phyloP scores from a whole-genome alignment of 2,113 vertebrate genomes.

The Globicephala melas region DNA sequence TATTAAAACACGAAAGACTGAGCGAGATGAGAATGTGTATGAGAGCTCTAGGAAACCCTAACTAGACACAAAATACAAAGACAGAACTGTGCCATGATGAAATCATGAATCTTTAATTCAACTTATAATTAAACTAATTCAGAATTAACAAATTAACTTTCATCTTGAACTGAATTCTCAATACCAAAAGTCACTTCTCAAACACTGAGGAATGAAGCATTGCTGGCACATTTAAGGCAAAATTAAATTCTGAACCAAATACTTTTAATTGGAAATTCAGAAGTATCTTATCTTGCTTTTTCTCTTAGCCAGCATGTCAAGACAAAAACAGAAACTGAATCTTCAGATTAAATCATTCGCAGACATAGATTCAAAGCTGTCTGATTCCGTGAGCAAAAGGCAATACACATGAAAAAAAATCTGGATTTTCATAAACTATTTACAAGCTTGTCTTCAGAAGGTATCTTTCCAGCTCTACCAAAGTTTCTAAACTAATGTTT shows the following conservation, averaged over 20 bases:
- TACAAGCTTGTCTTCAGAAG: background rate
- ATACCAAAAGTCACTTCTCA: background rate
- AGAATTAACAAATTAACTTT: background rate
- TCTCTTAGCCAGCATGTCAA: background rate
- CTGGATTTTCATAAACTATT: background rate
- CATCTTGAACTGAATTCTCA: background rate
- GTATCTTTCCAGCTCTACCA: background rate
- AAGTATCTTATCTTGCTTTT: background rate
- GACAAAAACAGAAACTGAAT: conserved; percentile 15
- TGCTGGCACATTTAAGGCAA: background rate
- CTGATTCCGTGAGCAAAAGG: background rate
- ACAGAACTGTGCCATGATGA: background rate
- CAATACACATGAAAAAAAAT: background rate
- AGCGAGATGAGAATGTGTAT: background rate
- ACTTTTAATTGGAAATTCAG: background rate
- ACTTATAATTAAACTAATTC: background rate
- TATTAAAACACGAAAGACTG: background rate
- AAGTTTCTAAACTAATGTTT: background rate
- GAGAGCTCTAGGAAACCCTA: background rate
- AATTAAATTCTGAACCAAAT: background rate
- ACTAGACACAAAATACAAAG: background rate
- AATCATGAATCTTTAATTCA: background rate
- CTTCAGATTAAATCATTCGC: background rate
- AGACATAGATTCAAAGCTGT: conserved; percentile 23
- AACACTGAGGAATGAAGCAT: background rate